Conservation (phyloP, 2,888 invertebrate genomes). For the Epirrhoe alternata region DNA sequence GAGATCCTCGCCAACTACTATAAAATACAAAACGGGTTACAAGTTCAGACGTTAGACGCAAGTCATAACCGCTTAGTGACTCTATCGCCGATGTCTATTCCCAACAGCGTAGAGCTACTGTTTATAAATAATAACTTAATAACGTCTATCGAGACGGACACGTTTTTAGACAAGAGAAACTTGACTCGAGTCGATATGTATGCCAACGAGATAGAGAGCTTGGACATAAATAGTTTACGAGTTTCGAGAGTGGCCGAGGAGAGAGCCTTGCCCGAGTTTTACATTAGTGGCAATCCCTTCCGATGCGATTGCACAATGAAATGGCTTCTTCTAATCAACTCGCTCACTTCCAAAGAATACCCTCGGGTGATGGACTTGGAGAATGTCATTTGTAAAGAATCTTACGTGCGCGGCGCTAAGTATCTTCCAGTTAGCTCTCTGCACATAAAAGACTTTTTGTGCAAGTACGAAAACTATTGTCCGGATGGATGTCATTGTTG, state of each 20-base stretch:
- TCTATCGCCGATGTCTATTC: conserved; percentile 92
- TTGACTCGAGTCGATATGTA: conserved; percentile 95
- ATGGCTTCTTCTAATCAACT: conserved; percentile 96
- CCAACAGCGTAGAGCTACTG: conserved; percentile 93
- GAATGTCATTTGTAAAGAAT: conserved; percentile 94
- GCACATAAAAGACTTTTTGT: conserved; percentile 93
- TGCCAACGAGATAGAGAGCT: conserved; percentile 92
- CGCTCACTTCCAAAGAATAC: conserved; percentile 91
- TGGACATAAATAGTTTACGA: conserved; percentile 92
- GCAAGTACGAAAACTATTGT: conserved; percentile 95
- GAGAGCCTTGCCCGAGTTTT: conserved; percentile 93
- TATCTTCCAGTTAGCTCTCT: conserved; percentile 91
- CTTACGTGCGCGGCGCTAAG: conserved; percentile 92
- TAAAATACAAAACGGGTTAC: conserved; percentile 91
- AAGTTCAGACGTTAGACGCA: conserved; percentile 93
- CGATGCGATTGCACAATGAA: conserved; percentile 98
- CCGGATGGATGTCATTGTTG: conserved; percentile 97
- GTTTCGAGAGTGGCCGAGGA: conserved; percentile 89
- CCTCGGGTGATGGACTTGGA: conserved; percentile 95
- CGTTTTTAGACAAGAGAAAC: conserved; percentile 93
- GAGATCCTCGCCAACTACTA: conserved; percentile 95
- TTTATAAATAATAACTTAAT: conserved; percentile 96
- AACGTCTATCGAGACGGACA: conserved; percentile 91
- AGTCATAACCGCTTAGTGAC: conserved; percentile 95
- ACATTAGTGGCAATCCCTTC: conserved; percentile 96